Percentiles rank a stretch among this genome's conserved stretches.
These are phyloP conservation scores for Limnephilus auricula DNA, from an alignment of 2,888 invertebrate genomes.

Conservation along the genomic window DNA sequence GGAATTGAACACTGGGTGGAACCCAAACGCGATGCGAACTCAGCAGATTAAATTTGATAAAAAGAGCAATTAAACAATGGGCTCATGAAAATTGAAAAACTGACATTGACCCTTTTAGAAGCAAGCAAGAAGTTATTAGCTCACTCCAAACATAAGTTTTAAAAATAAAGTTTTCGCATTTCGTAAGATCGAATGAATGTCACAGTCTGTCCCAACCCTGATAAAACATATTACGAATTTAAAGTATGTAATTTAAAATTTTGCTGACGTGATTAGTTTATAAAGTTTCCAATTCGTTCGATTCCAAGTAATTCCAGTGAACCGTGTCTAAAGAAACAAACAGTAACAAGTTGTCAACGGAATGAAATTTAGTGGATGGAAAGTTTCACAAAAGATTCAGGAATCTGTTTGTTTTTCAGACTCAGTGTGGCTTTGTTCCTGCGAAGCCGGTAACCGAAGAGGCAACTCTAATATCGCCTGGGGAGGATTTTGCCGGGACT, in stretches of 20 bases:
- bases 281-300: neutral
- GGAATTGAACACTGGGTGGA: too few relatives aligned
- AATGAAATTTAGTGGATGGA: slow-evolving; percentile 40
- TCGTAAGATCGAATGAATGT: too few relatives aligned
- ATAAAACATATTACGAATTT: neutral
- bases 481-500: slow-evolving; percentile 11
- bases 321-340: neutral
- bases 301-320: neutral
- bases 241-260: neutral
- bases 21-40: too few relatives aligned
- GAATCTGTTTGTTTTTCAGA: slow-evolving; percentile 59
- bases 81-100: too few relatives aligned
- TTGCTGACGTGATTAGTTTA: neutral
- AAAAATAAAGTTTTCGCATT: too few relatives aligned
- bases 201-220: too few relatives aligned
- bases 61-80: too few relatives aligned
- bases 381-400: slow-evolving; percentile 50
- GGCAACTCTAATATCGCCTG: slow-evolving; percentile 38
- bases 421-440: slow-evolving; percentile 58
- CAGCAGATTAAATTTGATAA: too few relatives aligned
- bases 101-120: too few relatives aligned
- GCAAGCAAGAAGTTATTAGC: too few relatives aligned
- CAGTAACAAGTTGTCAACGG: neutral
- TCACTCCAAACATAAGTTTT: too few relatives aligned
- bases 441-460: slow-evolving; percentile 65